phyloP scores from a whole-genome alignment of 2,113 vertebrate genomes.

The Oryzias melastigma region DNA sequence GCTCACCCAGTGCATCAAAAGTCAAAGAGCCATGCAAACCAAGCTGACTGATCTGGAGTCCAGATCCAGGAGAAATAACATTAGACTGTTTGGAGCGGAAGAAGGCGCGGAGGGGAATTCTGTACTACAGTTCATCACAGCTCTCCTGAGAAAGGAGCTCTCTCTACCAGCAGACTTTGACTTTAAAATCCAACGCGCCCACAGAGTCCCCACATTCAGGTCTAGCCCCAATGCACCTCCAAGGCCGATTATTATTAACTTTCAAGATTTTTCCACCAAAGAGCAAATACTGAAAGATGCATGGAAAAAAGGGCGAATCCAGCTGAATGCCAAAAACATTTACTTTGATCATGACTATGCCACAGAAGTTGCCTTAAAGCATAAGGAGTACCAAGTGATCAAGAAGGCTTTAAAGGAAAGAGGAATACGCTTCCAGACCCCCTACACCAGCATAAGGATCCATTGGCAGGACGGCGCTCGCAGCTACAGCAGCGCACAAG shows the following conservation, averaged over 20 bases:
- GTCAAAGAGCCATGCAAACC: background rate
- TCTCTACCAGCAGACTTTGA: background rate
- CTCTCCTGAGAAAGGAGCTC: background rate
- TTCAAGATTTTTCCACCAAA: conserved; percentile 4
- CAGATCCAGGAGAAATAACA: background rate
- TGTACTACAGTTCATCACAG: background rate
- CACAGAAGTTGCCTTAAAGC: too few species aligned
- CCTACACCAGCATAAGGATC: background rate
- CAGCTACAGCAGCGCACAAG: background rate
- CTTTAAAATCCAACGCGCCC: conserved; percentile 2
- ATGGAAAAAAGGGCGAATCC: background rate
- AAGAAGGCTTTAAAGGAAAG: background rate
- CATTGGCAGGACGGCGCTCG: background rate
- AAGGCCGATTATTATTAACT: background rate
- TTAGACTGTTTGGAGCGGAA: background rate
- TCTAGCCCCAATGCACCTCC: background rate
- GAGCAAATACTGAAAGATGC: background rate
- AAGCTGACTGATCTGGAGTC: background rate
- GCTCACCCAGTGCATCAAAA: background rate
- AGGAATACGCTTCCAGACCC: background rate
- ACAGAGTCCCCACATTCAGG: background rate
- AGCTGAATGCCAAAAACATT: background rate
- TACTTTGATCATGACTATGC: background rate
- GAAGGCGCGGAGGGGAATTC: background rate
- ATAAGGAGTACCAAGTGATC: too few species aligned